phyloP scores from a whole-genome alignment of 2,113 vertebrate species.

The Procapra przewalskii region DNA sequence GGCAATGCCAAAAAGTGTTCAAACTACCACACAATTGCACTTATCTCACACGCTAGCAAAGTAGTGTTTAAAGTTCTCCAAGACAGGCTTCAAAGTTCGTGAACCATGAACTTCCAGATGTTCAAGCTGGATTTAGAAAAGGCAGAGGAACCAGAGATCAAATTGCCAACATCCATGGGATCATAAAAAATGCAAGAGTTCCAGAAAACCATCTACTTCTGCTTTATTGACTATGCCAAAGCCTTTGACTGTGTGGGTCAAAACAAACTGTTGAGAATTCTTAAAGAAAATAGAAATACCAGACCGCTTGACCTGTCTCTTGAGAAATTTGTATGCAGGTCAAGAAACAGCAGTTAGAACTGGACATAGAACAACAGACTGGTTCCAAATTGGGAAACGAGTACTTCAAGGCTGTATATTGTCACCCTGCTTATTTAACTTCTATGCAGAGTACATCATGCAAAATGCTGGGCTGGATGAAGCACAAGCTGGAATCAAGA shows the following conservation, averaged over 20 bases:
- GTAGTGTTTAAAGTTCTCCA: background rate
- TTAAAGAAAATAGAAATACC: too few species aligned
- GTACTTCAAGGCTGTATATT: background rate
- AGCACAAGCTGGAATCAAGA: background rate
- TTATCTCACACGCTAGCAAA: background rate
- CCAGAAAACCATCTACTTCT: too few species aligned
- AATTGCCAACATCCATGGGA: too few species aligned
- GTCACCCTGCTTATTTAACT: background rate
- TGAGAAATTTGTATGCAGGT: background rate
- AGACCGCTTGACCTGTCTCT: too few species aligned
- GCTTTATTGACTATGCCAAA: too few species aligned
- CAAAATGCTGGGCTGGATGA: background rate
- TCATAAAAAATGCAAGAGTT: too few species aligned
- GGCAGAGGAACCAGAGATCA: too few species aligned
- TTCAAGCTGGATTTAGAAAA: too few species aligned
- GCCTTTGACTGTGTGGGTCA: too few species aligned
- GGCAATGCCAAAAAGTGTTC: background rate
- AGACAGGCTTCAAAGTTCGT: background rate
- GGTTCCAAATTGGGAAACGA: too few species aligned
- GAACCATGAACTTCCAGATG: too few species aligned
- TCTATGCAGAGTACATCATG: background rate
- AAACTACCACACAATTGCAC: background rate
- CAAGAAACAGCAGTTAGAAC: background rate
- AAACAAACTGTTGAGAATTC: too few species aligned
- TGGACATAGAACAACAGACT: background rate